Evolutionary conservation across 2,113 vertebrate species (phyloP), one percentile per base, ranked within the genome.

Genomic region (Semnopithecus entellus): DNA sequence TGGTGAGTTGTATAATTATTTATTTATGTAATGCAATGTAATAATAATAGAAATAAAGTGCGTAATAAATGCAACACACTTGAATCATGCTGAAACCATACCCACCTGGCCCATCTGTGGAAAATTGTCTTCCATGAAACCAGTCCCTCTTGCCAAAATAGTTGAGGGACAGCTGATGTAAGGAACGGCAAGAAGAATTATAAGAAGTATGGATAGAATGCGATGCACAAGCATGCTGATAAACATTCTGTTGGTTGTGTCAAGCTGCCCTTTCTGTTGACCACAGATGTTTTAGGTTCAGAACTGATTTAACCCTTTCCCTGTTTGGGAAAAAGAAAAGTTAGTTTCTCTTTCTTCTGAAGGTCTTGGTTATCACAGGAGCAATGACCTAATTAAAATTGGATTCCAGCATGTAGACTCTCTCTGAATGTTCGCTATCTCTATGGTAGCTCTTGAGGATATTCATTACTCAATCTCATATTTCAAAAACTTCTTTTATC

Each of bases 401-500:
- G 59, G 45, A 84, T 76, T 92, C 38, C 4, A 43, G 64, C 17
- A 27, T 61, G n/a, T 40, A 80, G 43, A 84, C 27, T 80, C 0
- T 73, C 61, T 94, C 86, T 76, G 89, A 90, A 80, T 92, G 66
- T 72, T 64, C 8, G 32, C 43, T 59, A 3, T 81, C 70, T 96
- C 61, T 61, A 0, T 16, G 30, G 89, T 11, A 6, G 43, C 45
- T 87, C 86, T 84, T 66, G 59, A 94, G 57, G 75, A n/a, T 94
- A 94, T 76, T 97, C 50, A 66, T 95, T 76, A 73, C 70, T 22
- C 50, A 92, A 92, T 81, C 76, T 96, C 80, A 94, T 81, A 90
- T 94, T 95, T 92, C 13, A 83, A 95, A 91, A 95, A 86, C 78
- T 48, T 79, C n/a, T 93, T 92, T 96, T 97, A 66, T 90, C 87